A percentile compares a stretch with the other conserved stretches of the same genome.
phyloP scores from a whole-genome alignment of 2,888 invertebrate genomes.

The Chirona hameri region DNA sequence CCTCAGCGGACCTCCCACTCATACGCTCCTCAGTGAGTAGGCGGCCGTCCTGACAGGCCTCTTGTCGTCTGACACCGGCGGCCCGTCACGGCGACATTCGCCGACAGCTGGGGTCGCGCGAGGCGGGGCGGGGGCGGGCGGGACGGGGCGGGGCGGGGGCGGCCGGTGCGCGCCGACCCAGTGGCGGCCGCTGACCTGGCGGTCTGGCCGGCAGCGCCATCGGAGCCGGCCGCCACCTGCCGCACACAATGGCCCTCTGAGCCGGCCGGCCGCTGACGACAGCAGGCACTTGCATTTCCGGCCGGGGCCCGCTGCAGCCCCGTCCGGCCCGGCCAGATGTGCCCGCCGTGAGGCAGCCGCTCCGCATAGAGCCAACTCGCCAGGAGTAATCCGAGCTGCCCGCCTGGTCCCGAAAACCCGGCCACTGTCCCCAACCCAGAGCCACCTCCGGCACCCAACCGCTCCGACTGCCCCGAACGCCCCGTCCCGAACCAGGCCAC shows the following conservation, averaged over 20 bases:
- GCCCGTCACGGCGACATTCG: too few species aligned
- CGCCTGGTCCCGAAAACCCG: too few species aligned
- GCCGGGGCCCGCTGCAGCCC: not conserved
- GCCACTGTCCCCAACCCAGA: too few species aligned
- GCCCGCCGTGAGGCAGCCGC: not conserved
- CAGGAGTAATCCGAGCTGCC: too few species aligned
- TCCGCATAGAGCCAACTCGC: not conserved
- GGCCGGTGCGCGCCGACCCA: slow-evolving; percentile 7
- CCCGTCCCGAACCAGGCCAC: not conserved
- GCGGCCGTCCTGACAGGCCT: too few species aligned
- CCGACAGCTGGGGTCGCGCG: too few species aligned
- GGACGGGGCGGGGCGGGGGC: not conserved
- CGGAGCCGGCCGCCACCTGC: not conserved
- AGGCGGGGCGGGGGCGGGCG: not conserved
- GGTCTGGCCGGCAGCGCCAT: not conserved
- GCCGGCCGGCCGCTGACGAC: not conserved
- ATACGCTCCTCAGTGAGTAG: too few species aligned
- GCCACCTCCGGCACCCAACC: not conserved
- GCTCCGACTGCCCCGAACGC: not conserved
- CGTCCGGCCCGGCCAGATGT: not conserved
- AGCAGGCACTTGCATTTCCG: not conserved
- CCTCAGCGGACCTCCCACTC: too few species aligned
- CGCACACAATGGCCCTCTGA: not conserved
- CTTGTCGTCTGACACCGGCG: too few species aligned
- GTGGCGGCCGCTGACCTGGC: slow-evolving; percentile 4